phyloP scores from a whole-genome alignment of 2,113 vertebrate genomes.

The Malaclemys terrapin region DNA sequence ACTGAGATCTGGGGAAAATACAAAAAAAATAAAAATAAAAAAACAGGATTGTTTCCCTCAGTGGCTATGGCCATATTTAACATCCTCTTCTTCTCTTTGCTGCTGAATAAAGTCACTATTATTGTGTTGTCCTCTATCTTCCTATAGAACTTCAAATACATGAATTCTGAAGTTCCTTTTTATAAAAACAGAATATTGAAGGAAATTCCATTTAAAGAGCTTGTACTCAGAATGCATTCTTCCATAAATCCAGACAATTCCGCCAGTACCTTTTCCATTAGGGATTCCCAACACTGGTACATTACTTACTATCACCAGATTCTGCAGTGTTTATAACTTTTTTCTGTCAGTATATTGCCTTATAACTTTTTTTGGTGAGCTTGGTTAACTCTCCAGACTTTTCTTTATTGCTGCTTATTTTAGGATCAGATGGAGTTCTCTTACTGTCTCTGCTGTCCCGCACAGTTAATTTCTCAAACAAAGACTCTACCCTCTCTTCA shows the following conservation, averaged over 20 bases:
- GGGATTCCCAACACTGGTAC: neutral
- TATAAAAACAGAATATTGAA: neutral
- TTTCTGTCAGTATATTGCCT: neutral
- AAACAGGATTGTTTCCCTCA: neutral
- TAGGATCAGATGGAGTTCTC: slow-evolving; percentile 42
- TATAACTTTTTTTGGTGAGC: neutral
- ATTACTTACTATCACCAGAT: neutral
- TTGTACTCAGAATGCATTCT: neutral
- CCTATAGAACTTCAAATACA: slow-evolving; percentile 27
- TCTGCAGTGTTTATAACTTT: neutral
- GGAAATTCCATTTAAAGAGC: neutral
- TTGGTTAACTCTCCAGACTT: slow-evolving; percentile 18
- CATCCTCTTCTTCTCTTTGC: slow-evolving; percentile 17
- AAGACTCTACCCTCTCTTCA: neutral
- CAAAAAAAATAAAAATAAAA: neutral
- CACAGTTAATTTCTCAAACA: slow-evolving; percentile 22
- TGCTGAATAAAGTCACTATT: slow-evolving; percentile 16
- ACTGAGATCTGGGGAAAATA: neutral
- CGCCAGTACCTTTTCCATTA: neutral
- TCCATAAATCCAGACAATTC: neutral
- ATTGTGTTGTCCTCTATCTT: slow-evolving; percentile 23
- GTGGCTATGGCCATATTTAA: slow-evolving; percentile 26
- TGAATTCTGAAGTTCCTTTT: neutral
- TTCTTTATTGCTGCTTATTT: slow-evolving; percentile 35
- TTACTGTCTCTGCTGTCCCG: slow-evolving; percentile 18